Base-by-base conservation (phyloP, 2,888 invertebrate genomes). In the Bembecia ichneumoniformis region DNA sequence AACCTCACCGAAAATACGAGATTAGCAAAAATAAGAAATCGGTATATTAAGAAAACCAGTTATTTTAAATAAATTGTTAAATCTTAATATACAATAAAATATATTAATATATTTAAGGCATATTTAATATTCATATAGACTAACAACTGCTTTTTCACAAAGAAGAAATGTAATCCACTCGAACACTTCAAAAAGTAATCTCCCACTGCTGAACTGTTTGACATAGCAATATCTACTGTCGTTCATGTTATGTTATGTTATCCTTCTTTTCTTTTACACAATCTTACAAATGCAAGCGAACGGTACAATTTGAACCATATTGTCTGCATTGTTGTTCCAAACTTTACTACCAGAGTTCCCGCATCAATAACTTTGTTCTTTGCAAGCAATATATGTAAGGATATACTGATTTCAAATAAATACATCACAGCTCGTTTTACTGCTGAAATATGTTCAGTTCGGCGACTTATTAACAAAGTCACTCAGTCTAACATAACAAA, bases 181-280 rank as follows among this genome's bases (percentile, higher is more conserved):
- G 49, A 58, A 58, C 55, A 55, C 55, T 56, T 59, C 52, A 57
- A 57, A 58, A 62, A 59, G 55, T 57, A 60, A 58, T 58, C 54
- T 58, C 47, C 52, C 49, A 46, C 51, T 55, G 52, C 53, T 54
- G 53, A 58, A 59, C 55, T 57, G 54, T 57, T 58, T 55, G 57
- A 59, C 57, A 57, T 50, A 52, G 50, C 56, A 56, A 58, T 57
- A 56, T 58, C 56, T 53, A 54, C 55, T 56, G 52, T 54, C 53
- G 53, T 52, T 51, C 50, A 46, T 47, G 43, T 54, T 3, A 44
- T 44, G 40, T 50, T 53, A 49, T 50, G 47, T 28, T 52, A 48
- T 36, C 44, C 47, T 43, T 35, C 46, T 35, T 16, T 28, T 28
- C 3, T 16, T 17, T 15, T 11, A 20, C 9, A 28, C 47, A 40